phyloP scores from a whole-genome alignment of 2,888 invertebrate species.

The Drosophila borealis region DNA sequence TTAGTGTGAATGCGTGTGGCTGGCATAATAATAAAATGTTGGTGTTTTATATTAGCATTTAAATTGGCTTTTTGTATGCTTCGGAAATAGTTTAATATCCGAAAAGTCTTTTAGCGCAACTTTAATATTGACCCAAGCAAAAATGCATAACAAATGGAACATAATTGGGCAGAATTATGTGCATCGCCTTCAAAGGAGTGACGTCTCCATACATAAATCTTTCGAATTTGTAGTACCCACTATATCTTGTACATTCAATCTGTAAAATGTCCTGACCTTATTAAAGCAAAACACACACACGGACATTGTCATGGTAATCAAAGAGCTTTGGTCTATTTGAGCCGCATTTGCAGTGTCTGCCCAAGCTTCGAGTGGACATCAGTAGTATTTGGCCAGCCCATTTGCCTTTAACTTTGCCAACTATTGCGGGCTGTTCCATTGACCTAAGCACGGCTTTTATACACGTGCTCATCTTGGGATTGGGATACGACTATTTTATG shows the following conservation, averaged over 20 bases:
- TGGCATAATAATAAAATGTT: slow-evolving; percentile 82
- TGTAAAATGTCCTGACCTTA: slow-evolving; percentile 48
- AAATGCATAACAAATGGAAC: slow-evolving; percentile 56
- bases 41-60: slow-evolving; percentile 82
- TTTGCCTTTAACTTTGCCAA: slow-evolving; percentile 41
- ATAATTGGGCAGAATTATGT: slow-evolving; percentile 50
- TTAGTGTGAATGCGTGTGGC: slow-evolving; percentile 63
- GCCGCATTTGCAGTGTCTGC: slow-evolving; percentile 55
- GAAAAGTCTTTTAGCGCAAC: slow-evolving; percentile 60
- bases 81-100: slow-evolving; percentile 82
- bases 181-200: slow-evolving; percentile 18
- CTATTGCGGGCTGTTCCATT: slow-evolving; percentile 23
- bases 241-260: slow-evolving; percentile 43
- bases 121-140: slow-evolving; percentile 49
- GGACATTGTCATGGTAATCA: slow-evolving; percentile 69
- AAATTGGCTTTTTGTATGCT: slow-evolving; percentile 81
- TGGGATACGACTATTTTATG: slow-evolving; percentile 49
- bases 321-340: slow-evolving; percentile 53
- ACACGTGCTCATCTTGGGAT: slow-evolving; percentile 53
- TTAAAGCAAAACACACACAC: slow-evolving; percentile 17
- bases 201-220: slow-evolving; percentile 54
- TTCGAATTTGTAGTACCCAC: slow-evolving; percentile 13
- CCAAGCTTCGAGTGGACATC: slow-evolving; percentile 69
- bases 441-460: slow-evolving; percentile 49
- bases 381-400: slow-evolving; percentile 44